These are phyloP conservation scores for Xerus rutilus DNA, from an alignment of 2,797 vertebrate genomes.

Conservation along the genomic window DNA sequence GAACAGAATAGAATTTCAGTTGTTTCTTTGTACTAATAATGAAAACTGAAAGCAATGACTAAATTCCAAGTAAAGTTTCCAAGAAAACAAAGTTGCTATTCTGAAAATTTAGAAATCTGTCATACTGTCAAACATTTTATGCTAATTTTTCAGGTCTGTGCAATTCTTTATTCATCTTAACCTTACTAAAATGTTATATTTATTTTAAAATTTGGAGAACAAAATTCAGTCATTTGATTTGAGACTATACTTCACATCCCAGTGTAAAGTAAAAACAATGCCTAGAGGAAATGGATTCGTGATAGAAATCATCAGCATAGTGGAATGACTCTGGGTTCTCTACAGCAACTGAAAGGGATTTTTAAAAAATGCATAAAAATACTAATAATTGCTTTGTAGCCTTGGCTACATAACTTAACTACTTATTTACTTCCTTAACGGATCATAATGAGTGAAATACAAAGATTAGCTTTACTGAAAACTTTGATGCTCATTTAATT, in stretches of 20 bases:
- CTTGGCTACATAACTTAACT: neutral
- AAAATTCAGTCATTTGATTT: slow-evolving; percentile 18
- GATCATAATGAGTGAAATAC: neutral
- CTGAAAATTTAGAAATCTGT: slow-evolving; percentile 29
- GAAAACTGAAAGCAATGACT: slow-evolving; percentile 36
- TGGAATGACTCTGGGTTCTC: neutral
- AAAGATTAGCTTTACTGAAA: slow-evolving; percentile 43
- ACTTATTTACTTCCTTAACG: neutral
- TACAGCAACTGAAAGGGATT: neutral
- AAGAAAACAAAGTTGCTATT: slow-evolving; percentile 10
- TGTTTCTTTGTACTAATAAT: slow-evolving; percentile 35
- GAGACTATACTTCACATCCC: neutral
- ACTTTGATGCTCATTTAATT: slow-evolving; percentile 46
- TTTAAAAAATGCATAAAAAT: neutral
- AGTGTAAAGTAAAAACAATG: neutral
- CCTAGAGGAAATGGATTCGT: neutral
- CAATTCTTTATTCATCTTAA: neutral
- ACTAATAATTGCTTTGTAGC: neutral
- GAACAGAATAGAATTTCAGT: neutral
- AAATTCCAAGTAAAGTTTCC: slow-evolving; percentile 27
- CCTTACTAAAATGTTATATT: slow-evolving; percentile 4
- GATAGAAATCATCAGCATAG: neutral
- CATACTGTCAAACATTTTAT: slow-evolving; percentile 25
- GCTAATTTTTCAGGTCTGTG: neutral
- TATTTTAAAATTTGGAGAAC: slow-evolving; percentile 35